A percentile compares a stretch with the other conserved stretches of the same genome.
phyloP scores from a whole-genome alignment of 2,888 invertebrate species.

The Ochlodes sylvanus region DNA sequence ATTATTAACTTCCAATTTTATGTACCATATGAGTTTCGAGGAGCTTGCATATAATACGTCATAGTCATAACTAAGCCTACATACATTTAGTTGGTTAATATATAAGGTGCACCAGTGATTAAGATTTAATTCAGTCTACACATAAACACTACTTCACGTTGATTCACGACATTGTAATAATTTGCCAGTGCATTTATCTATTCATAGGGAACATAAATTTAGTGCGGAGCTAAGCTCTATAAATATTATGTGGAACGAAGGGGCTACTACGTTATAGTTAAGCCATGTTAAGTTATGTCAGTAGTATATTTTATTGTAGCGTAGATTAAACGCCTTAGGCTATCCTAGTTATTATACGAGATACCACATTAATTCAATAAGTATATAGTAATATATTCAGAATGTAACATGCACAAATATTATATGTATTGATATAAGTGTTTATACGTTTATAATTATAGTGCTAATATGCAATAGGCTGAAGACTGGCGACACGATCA shows the following conservation, averaged over 20 bases:
- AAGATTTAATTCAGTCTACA: constrained; percentile 33
- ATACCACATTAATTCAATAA: constrained; percentile 45
- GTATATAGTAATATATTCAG: constrained; percentile 43
- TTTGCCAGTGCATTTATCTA: constrained; percentile 46
- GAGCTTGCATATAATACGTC: constrained; percentile 18
- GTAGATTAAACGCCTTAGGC: constrained; percentile 48
- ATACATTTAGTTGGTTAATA: constrained; percentile 39
- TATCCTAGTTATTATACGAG: constrained; percentile 53
- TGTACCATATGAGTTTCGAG: constrained; percentile 17
- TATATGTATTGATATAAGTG: constrained; percentile 39
- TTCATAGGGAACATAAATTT: constrained; percentile 43
- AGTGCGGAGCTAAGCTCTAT: constrained; percentile 55
- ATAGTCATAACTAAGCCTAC: constrained; percentile 23
- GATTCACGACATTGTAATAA: constrained; percentile 23
- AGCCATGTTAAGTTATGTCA: constrained; percentile 42
- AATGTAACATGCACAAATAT: constrained; percentile 47
- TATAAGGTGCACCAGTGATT: constrained; percentile 59
- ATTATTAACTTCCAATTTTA: constrained; percentile 40
- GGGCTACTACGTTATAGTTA: constrained; percentile 46
- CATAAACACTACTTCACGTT: constrained; percentile 26
- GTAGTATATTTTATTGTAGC: constrained; percentile 43
- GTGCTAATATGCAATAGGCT: constrained; percentile 32
- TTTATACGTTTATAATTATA: constrained; percentile 31
- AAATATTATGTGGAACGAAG: constrained; percentile 61
- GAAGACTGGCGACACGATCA: constrained; percentile 29